A percentile compares a stretch with the other conserved stretches of the same genome.
phyloP scores from a whole-genome alignment of 2,888 invertebrate genomes.

The Dichetophora obliterata region DNA sequence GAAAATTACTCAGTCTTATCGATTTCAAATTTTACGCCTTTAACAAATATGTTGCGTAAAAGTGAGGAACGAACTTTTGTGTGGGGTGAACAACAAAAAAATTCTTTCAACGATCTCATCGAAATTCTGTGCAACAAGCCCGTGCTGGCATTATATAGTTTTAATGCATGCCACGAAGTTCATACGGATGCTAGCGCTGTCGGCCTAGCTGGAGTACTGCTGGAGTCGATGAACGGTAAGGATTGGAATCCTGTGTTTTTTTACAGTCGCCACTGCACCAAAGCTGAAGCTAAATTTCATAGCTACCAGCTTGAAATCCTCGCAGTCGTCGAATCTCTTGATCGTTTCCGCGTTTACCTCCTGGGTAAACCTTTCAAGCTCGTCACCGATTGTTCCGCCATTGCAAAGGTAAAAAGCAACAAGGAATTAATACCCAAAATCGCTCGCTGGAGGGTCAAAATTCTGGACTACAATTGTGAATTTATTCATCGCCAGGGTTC shows the following conservation, averaged over 20 bases:
- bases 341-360: constrained; percentile 60
- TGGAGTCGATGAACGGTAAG: constrained; percentile 31
- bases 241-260: constrained; percentile 40
- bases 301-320: constrained; percentile 53
- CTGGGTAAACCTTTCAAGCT: constrained; percentile 51
- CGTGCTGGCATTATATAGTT: constrained; percentile 36
- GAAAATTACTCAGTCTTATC: constrained; percentile 37
- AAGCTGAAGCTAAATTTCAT: too few species aligned
- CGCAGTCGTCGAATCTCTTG: constrained; percentile 58
- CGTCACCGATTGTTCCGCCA: constrained; percentile 42
- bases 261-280: too few species aligned
- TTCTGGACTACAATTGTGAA: constrained; percentile 57
- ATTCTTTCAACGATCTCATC: too few species aligned
- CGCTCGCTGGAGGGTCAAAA: constrained; percentile 28
- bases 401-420: constrained; percentile 34
- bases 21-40: constrained; percentile 13
- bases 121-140: too few species aligned
- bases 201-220: constrained; percentile 29
- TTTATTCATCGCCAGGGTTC: constrained; percentile 38
- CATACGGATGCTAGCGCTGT: constrained; percentile 14
- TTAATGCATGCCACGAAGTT: constrained; percentile 30
- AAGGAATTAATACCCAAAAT: too few species aligned
- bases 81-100: too few species aligned
- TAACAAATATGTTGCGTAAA: constrained; percentile 31
- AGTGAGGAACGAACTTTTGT: too few species aligned